Base-by-base conservation (phyloP, 2,888 invertebrate genomes). In the Drosophila austrosaltans region DNA sequence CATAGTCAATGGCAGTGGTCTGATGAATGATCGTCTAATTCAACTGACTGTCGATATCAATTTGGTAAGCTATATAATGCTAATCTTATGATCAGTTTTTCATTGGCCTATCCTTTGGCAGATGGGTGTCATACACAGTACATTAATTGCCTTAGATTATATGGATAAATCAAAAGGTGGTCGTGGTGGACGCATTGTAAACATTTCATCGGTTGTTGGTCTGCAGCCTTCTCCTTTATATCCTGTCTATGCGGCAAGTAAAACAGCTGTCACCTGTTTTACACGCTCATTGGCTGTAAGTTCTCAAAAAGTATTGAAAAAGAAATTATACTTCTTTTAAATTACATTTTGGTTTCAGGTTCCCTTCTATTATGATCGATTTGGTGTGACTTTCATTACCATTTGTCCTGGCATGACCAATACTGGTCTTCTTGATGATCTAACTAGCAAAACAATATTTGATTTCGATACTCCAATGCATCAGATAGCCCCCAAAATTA, bases 111-210 rank as follows among this genome's bases (percentile, higher is more conserved):
- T 4, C 8, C 5, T 32, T n/a, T 12, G 20, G 30, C 74, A 93
- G 93, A 82, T 92, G 84, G 93, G 93, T 10, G 65, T 93, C 7
- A 90, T 93, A 3, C 87, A 93, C 0, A 90, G 93, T 42, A 92
- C 91, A 0, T 68, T 92, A 68, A 87, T 83, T 53, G 93, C 90
- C 0, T 42, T 93, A 36, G 84, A 89, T 4, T 90, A 92, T 30
- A 93, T 93, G 93, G 90, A 91, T 40, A 91, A 90, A 66, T 82
- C 91, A 1, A 89, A 91, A 42, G 91, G 91, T 1, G 93, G 92
- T 1, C 78, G 75, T 0, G 93, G 93, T 16, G 92, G 92, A 1
- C 64, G 90, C 10, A 91, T 93, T 60, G 78, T 92, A 1, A 93
- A 93, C 72, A 89, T 93, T 16, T 90, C 93, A 0, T 93, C 93